A percentile compares a stretch with the other conserved stretches of the same genome.
Evolutionary conservation across 2,888 invertebrate species (phyloP).

Genomic region (Orthosia gracilis): DNA sequence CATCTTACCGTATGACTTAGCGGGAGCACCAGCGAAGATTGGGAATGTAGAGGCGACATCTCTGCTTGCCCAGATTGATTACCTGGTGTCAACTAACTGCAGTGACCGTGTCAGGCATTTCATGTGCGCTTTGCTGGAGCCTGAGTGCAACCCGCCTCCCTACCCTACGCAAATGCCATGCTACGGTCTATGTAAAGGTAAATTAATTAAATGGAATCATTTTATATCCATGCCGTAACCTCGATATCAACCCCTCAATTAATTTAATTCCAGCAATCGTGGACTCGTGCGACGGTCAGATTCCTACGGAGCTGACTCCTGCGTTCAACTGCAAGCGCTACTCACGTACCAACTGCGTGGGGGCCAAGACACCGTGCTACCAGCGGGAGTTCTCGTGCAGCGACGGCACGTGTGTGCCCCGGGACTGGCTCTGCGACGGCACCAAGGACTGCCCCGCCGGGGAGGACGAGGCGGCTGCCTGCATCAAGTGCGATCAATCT

Average conservation of each 20-base stretch:
- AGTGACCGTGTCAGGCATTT: slow-evolving; percentile 92
- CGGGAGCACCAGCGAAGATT: slow-evolving; percentile 87
- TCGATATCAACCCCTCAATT: background rate
- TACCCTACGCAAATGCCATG: slow-evolving; percentile 92
- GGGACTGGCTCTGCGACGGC: slow-evolving; percentile 93
- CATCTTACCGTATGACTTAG: slow-evolving; percentile 93
- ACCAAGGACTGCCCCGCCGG: slow-evolving; percentile 92
- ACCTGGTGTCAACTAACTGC: slow-evolving; percentile 92
- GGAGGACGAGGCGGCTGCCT: slow-evolving; percentile 91
- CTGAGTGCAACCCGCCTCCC: slow-evolving; percentile 92
- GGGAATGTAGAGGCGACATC: slow-evolving; percentile 81
- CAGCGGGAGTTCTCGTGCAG: slow-evolving; percentile 90
- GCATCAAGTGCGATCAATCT: slow-evolving; percentile 80
- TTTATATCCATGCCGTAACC: background rate
- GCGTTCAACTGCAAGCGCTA: slow-evolving; percentile 92
- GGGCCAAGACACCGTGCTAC: slow-evolving; percentile 87
- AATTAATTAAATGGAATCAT: background rate
- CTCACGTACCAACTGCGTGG: slow-evolving; percentile 91
- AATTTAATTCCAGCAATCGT: slow-evolving; percentile 89
- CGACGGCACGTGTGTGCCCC: slow-evolving; percentile 92
- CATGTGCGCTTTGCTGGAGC: slow-evolving; percentile 92
- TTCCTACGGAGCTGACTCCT: slow-evolving; percentile 90
- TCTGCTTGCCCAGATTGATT: slow-evolving; percentile 91
- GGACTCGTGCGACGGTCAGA: slow-evolving; percentile 91
- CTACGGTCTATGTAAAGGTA: slow-evolving; percentile 92